These are phyloP conservation scores for Periophthalmus magnuspinnatus DNA, from an alignment of 2,797 vertebrate genomes.

Conservation along the genomic window DNA sequence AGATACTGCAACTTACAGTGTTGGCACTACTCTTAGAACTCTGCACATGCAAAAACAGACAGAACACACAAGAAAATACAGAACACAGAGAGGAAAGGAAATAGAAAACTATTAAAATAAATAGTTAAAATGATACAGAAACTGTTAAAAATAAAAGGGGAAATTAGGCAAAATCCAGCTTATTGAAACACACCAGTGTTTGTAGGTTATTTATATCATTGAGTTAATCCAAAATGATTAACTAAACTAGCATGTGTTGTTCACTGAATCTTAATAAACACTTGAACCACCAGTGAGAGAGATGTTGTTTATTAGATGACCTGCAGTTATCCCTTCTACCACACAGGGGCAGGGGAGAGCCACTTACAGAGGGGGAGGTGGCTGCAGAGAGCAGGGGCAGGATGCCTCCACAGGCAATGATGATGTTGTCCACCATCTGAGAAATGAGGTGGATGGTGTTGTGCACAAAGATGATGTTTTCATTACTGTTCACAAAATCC, in stretches of 20 bases:
- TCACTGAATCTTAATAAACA: neutral
- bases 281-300: neutral
- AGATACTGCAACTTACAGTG: conserved; percentile 89
- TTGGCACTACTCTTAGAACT: conserved; percentile 99
- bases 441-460: conserved; percentile 99
- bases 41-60: conserved; percentile 95
- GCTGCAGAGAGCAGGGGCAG: conserved; percentile 95
- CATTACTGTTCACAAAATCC: conserved; percentile 99
- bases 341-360: conserved; percentile 59
- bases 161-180: conserved; percentile 27
- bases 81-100: conserved; percentile 73
- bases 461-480: conserved; percentile 99
- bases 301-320: conserved; percentile 10
- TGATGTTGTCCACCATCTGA: conserved; percentile 99
- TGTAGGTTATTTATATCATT: conserved; percentile 14
- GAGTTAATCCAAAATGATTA: neutral
- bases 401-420: conserved; percentile 99
- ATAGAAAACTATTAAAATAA: conserved; percentile 79
- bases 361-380: conserved; percentile 99
- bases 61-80: conserved; percentile 85
- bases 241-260: neutral
- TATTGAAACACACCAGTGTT: conserved; percentile 34
- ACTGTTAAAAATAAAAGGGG: conserved; percentile 41
- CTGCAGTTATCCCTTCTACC: conserved; percentile 58
- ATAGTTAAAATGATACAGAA: conserved; percentile 52